Evolutionary conservation across 1,140 invertebrate genomes (phyloP).

Genomic region (Drosophila cardini): DNA sequence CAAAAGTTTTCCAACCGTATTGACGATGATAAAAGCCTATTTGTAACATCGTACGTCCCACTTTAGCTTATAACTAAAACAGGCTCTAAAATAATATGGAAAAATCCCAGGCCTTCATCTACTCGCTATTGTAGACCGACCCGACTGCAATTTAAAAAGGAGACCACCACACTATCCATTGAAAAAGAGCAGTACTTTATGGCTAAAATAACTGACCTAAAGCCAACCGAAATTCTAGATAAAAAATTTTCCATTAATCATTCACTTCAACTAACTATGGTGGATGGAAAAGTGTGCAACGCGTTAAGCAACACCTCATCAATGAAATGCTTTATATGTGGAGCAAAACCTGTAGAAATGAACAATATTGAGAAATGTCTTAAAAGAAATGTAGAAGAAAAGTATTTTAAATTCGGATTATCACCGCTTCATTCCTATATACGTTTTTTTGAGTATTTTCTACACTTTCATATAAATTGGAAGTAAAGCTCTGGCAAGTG

Average conservation of each 20-base stretch:
- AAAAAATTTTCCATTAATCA: background rate
- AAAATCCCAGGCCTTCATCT: too few relatives aligned
- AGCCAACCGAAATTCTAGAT: slow-evolving; percentile 5
- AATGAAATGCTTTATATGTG: slow-evolving; percentile 9
- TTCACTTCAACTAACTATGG: slow-evolving; percentile 2
- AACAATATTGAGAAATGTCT: slow-evolving; percentile 3
- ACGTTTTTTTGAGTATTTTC: slow-evolving; percentile 15
- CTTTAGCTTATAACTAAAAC: too few relatives aligned
- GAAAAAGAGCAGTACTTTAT: slow-evolving; percentile 16
- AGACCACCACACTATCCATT: slow-evolving; percentile 24
- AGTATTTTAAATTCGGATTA: slow-evolving; percentile 20
- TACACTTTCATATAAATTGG: slow-evolving; percentile 14
- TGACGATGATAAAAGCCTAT: too few relatives aligned
- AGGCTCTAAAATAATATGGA: too few relatives aligned
- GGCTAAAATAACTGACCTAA: slow-evolving; percentile 6
- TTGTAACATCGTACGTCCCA: too few relatives aligned
- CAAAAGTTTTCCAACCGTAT: too few relatives aligned
- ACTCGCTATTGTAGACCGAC: too few relatives aligned
- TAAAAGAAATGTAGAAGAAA: slow-evolving; percentile 6
- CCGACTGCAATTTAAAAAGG: too few relatives aligned
- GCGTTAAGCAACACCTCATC: background rate
- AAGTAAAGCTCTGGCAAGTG: slow-evolving; percentile 14
- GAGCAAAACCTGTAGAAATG: slow-evolving; percentile 7
- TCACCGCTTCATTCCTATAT: slow-evolving; percentile 15
- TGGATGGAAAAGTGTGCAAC: slow-evolving; percentile 9